Conservation (phyloP, 2,797 vertebrate species). For the Malacoraja senta region DNA sequence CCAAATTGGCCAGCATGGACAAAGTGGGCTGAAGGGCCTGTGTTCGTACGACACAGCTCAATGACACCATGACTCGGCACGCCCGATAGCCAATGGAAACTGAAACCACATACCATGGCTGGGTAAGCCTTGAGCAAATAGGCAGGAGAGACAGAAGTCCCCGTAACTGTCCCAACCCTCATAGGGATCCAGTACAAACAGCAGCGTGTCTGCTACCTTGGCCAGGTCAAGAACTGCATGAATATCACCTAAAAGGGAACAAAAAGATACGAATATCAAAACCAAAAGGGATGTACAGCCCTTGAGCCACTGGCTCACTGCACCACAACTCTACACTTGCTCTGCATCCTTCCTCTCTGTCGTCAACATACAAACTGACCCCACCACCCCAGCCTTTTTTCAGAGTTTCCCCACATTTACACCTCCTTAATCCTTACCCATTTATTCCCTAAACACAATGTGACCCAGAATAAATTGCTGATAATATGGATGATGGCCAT, state of each 20-base stretch:
- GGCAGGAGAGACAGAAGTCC: conserved; percentile 85
- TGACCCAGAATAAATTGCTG: too few relatives aligned
- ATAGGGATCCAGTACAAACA: conserved; percentile 76
- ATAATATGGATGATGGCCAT: too few relatives aligned
- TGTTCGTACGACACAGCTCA: too few relatives aligned
- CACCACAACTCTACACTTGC: neutral
- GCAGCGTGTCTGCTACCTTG: conserved; percentile 83
- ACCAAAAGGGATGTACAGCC: neutral
- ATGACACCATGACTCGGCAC: too few relatives aligned
- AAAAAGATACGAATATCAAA: neutral
- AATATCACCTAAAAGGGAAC: conserved; percentile 67
- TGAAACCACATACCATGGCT: conserved; percentile 69
- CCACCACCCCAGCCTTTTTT: neutral
- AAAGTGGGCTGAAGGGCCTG: too few relatives aligned
- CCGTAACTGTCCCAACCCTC: conserved; percentile 86
- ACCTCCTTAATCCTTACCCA: neutral
- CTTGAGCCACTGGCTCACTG: neutral
- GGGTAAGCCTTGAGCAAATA: conserved; percentile 90
- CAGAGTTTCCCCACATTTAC: neutral
- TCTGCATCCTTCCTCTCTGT: neutral
- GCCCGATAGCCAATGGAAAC: neutral
- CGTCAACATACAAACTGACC: neutral
- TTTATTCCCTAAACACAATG: neutral
- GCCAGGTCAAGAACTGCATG: conserved; percentile 79
- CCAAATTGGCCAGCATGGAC: too few relatives aligned